Base-by-base conservation (phyloP, 2,113 vertebrate genomes). In the Vulpes ferrilata region DNA sequence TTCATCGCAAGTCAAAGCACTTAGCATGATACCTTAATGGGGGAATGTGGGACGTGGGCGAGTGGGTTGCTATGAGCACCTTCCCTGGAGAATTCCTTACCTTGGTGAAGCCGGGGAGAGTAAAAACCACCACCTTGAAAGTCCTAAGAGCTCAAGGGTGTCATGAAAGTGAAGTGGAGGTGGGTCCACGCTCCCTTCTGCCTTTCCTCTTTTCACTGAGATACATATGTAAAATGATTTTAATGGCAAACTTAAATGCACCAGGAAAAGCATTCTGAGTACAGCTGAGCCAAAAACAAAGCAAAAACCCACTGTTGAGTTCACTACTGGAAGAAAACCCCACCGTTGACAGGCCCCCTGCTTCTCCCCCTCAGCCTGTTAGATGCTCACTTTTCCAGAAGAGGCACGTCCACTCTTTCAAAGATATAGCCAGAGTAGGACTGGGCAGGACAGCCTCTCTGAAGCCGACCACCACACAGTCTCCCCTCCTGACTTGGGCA, bases 1-100 rank as follows among this genome's bases (percentile, higher is more conserved):
- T 97, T 97, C 95, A 96, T 93, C 78, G n/a, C 93, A 86, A 81
- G 65, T 69, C 53, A 74, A 95, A 94, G 81, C 76, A 95, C 27
- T 96, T 95, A 93, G 71, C 59, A 25, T 57, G 57, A 92, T 86
- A 95, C 88, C 80, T 96, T 94, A 94, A 87, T 73, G 73, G 85
- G 35, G 90, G 84, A 91, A 85, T 19, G 30, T 62, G 55, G 53
- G 35, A 38, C 0, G 71, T 90, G 71, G 84, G 83, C 0, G 32
- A 67, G 48, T 43, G 65, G 74, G 81, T 60, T 97, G 93, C 92
- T 90, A 95, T 20, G 48, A 95, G 59, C 27, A 97, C 95, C 84
- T 96, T 95, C 57, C 57, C 69, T 88, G 79, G 74, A 32, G 55
- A 84, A 95, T 32, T 59, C 76, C 62, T 71, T 88, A 84, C 79